Percentiles rank a stretch among this genome's conserved stretches.
These are phyloP conservation scores for Eidolon dupreanum DNA, from an alignment of 2,797 vertebrate species.

Conservation along the genomic window DNA sequence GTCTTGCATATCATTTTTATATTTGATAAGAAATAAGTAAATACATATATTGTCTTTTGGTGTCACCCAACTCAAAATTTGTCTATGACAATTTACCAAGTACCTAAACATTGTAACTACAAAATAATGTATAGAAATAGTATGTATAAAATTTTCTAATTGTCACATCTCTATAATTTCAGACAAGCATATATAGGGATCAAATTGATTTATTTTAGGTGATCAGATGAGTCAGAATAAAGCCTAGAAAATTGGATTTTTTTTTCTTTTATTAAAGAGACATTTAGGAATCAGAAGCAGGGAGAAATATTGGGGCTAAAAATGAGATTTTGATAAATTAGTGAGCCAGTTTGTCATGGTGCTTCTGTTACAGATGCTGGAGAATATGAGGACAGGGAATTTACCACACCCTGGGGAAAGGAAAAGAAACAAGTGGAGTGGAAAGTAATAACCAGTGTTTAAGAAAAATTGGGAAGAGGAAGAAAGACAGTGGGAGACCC, in stretches of 20 bases:
- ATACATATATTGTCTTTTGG: neutral
- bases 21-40: neutral
- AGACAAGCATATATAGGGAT: neutral
- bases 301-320: conserved; percentile 17
- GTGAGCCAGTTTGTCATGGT: neutral
- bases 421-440: conserved; percentile 61
- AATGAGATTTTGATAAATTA: conserved; percentile 45
- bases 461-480: conserved; percentile 69
- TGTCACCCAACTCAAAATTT: neutral
- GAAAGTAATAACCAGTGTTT: conserved; percentile 46
- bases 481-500: conserved; percentile 64
- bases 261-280: neutral
- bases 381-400: conserved; percentile 14
- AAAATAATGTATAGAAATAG: neutral
- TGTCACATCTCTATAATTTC: neutral
- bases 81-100: neutral
- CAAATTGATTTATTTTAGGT: neutral
- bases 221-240: neutral
- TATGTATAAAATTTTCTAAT: neutral
- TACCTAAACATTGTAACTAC: neutral
- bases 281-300: neutral
- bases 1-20: neutral
- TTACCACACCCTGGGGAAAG: conserved; percentile 28
- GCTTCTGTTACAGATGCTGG: conserved; percentile 45
- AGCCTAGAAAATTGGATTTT: neutral